Percentiles rank a stretch among this genome's conserved stretches.
phyloP scores from a whole-genome alignment of 2,113 vertebrate genomes.

The Phyllostomus hastatus region DNA sequence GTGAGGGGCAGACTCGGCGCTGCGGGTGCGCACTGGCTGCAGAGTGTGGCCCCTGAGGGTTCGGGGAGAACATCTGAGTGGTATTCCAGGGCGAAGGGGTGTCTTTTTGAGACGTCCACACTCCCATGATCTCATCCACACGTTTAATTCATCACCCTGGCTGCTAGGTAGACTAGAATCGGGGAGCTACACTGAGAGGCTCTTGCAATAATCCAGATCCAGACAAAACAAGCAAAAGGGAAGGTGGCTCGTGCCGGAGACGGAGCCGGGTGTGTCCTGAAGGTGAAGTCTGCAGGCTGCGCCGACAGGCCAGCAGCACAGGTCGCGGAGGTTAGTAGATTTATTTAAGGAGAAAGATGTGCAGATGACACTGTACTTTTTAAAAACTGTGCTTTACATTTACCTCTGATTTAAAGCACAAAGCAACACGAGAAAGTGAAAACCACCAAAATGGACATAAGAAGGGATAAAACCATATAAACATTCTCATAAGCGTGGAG shows the following conservation, averaged over 20 bases:
- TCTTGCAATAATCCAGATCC: slow-evolving; percentile 24
- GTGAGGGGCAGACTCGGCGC: no score
- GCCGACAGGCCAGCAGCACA: no score
- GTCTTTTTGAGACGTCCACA: not conserved
- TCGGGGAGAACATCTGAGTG: no score
- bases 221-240: not conserved
- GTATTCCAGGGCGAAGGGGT: no score
- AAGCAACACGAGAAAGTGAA: not conserved
- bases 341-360: not conserved
- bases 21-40: no score
- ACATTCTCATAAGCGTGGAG: not conserved
- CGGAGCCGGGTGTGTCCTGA: not conserved
- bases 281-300: slow-evolving; percentile 31
- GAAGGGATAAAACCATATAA: not conserved
- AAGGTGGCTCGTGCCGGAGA: not conserved
- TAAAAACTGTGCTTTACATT: not conserved
- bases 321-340: not conserved
- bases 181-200: not conserved
- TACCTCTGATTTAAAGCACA: not conserved
- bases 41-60: no score
- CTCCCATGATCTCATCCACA: slow-evolving; percentile 41
- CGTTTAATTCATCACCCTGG: slow-evolving; percentile 29
- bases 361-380: not conserved
- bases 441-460: not conserved
- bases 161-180: not conserved